Evolutionary conservation across 2,113 vertebrate genomes (phyloP).

Genomic region (Melospiza melodia): DNA sequence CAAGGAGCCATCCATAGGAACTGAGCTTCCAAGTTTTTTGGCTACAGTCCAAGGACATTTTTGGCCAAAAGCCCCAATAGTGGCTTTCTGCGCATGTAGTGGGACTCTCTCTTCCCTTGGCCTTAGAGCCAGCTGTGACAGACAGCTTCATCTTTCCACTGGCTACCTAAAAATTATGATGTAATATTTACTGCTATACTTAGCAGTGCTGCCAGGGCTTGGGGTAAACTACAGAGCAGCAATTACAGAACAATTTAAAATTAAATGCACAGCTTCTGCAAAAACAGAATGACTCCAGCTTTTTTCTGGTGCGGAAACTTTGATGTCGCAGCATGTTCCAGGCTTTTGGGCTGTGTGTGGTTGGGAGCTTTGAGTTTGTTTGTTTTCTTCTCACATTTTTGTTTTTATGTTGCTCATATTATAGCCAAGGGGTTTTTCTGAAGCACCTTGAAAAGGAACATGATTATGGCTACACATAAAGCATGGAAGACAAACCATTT

Average conservation of each 20-base stretch:
- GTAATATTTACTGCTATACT: neutral
- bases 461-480: neutral
- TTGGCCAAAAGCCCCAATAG: neutral
- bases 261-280: neutral
- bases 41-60: neutral
- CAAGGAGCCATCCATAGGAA: neutral
- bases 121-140: neutral
- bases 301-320: neutral
- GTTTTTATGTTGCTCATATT: neutral
- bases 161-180: neutral
- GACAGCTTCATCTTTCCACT: neutral
- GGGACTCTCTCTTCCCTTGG: neutral
- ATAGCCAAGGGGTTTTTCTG: rapidly evolving
- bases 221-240: neutral
- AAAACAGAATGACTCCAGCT: neutral
- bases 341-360: neutral
- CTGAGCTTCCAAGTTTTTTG: neutral
- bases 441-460: neutral
- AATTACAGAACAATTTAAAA: neutral
- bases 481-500: neutral
- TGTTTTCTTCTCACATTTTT: neutral
- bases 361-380: neutral
- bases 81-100: neutral
- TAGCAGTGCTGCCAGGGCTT: neutral
- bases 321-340: neutral